Evolutionary conservation across 1,140 invertebrate species (phyloP).

Genomic region (Philotrypesis tridentata): DNA sequence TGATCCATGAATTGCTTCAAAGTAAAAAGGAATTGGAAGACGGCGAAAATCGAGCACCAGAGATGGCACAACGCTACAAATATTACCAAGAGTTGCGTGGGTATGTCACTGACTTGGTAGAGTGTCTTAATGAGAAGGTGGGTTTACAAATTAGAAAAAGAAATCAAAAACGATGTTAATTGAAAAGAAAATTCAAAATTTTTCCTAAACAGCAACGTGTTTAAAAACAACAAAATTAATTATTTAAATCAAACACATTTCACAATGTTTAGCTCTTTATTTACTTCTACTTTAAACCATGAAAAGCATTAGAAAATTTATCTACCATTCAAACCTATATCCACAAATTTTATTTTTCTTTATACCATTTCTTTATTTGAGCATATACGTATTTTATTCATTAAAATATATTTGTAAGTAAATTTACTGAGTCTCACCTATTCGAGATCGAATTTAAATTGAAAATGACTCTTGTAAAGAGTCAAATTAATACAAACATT

Average conservation of each 20-base stretch:
- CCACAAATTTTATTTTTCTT: not conserved
- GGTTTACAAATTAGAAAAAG: constrained; percentile 68
- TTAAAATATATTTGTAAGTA: constrained; percentile 16
- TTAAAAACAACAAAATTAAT: constrained; percentile 9
- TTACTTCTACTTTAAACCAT: no score
- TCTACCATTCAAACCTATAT: not conserved
- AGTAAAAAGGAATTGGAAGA: constrained; percentile 78
- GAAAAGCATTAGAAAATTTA: not conserved
- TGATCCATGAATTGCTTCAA: constrained; percentile 77
- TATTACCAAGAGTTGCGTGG: constrained; percentile 97
- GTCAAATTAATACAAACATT: not conserved
- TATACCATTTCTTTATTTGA: not conserved
- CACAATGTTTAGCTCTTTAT: not conserved
- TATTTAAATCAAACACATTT: not conserved
- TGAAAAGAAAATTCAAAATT: constrained; percentile 29
- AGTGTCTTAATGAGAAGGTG: constrained; percentile 95
- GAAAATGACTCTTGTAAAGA: not conserved
- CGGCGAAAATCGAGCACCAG: constrained; percentile 78
- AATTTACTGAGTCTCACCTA: not conserved
- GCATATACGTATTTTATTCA: not conserved
- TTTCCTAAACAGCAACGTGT: constrained; percentile 25
- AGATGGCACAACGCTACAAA: constrained; percentile 85
- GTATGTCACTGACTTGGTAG: constrained; percentile 96
- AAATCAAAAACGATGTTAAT: constrained; percentile 52
- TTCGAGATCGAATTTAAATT: not conserved